phyloP scores from a whole-genome alignment of 2,888 invertebrate species.

The Athalia rosae region DNA sequence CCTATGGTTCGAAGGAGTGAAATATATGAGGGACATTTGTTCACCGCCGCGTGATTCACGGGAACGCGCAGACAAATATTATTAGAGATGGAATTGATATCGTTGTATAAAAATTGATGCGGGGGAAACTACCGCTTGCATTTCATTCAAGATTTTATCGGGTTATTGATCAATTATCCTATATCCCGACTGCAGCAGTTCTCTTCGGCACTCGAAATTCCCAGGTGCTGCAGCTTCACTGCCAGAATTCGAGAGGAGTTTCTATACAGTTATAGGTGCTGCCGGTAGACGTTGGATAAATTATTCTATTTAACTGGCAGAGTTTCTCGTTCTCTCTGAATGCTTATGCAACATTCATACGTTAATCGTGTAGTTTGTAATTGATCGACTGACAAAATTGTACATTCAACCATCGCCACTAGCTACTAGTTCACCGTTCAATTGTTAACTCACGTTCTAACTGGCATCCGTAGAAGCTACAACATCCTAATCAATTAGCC shows the following conservation, averaged over 20 bases:
- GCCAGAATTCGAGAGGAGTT: too few species aligned
- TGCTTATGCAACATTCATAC: slow-evolving; percentile 19
- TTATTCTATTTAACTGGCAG: not conserved
- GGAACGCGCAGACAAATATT: too few species aligned
- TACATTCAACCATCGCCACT: not conserved
- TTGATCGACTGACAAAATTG: slow-evolving; percentile 6
- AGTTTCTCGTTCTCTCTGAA: slow-evolving; percentile 1
- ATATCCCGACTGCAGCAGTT: not conserved
- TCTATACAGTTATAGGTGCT: too few species aligned
- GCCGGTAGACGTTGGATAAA: not conserved
- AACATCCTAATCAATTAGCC: too few species aligned
- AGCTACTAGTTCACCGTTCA: not conserved
- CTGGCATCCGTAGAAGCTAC: not conserved
- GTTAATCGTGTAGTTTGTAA: slow-evolving; percentile 5
- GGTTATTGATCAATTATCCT: not conserved
- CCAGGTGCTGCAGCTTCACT: not conserved
- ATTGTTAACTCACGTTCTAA: slow-evolving; percentile 14
- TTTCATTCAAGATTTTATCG: not conserved
- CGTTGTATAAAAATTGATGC: too few species aligned
- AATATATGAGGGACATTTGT: too few species aligned
- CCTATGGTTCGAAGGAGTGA: too few species aligned
- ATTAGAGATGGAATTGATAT: too few species aligned
- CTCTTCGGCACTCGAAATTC: not conserved
- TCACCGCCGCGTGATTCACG: too few species aligned
- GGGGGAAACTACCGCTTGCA: not conserved